Conservation (phyloP, 2,113 vertebrate species). For the Sterrhoptilus dennistouni region DNA sequence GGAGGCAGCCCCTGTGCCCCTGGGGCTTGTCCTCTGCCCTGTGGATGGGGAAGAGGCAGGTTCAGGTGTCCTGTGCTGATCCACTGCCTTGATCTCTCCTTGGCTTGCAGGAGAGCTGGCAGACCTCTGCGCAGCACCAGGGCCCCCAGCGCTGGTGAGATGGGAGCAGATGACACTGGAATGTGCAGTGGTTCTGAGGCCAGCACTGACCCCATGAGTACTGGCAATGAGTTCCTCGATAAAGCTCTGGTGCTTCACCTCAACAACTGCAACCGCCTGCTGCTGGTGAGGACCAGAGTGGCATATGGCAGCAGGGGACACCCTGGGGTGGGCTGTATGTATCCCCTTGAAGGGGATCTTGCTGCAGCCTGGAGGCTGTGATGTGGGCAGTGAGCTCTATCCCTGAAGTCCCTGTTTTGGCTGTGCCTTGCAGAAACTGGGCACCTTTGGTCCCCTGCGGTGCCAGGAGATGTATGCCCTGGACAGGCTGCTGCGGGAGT, state of each 20-base stretch:
- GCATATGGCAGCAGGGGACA: neutral
- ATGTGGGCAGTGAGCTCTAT: neutral
- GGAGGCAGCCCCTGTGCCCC: neutral
- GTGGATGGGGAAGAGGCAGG: neutral
- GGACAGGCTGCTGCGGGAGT: slow-evolving; percentile 87
- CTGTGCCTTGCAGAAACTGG: slow-evolving; percentile 81
- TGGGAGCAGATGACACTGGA: neutral
- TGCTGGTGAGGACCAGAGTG: slow-evolving; percentile 81
- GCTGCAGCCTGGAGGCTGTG: rapidly evolving
- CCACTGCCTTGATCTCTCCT: neutral
- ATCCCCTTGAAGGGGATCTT: neutral
- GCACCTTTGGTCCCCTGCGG: slow-evolving; percentile 91
- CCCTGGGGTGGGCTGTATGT: neutral
- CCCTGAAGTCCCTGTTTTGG: neutral
- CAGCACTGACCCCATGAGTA: slow-evolving; percentile 79
- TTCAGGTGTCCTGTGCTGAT: neutral
- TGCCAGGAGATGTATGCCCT: slow-evolving; percentile 94
- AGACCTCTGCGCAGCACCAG: slow-evolving; percentile 17
- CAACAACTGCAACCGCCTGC: slow-evolving; percentile 84
- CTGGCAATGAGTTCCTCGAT: slow-evolving; percentile 83
- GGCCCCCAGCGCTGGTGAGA: neutral
- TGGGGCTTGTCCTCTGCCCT: neutral
- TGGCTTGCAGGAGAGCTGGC: slow-evolving; percentile 52
- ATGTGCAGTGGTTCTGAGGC: slow-evolving; percentile 65
- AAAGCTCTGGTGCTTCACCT: slow-evolving; percentile 85